Conservation (phyloP, 1,140 invertebrate species). For the Palaemon carinicauda region DNA sequence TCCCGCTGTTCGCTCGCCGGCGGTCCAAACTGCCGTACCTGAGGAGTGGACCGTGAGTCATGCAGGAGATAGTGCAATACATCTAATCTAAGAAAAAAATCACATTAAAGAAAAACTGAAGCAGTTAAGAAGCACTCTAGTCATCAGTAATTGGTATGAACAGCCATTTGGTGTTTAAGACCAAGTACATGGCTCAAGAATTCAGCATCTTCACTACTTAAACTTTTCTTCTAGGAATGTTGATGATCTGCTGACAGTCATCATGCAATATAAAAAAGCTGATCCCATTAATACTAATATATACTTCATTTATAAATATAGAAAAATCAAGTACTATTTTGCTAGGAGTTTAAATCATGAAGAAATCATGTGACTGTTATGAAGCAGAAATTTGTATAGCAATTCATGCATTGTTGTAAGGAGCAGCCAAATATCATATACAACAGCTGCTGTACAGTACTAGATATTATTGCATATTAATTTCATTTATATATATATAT, state of each 20-base stretch:
- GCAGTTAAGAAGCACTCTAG: neutral
- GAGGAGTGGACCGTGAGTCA: constrained; percentile 51
- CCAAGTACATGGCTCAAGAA: too few species aligned
- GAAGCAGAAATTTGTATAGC: too few species aligned
- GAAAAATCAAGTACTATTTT: neutral
- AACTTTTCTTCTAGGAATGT: neutral
- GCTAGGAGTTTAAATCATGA: neutral
- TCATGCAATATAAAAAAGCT: constrained; percentile 12
- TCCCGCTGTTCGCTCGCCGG: constrained; percentile 66
- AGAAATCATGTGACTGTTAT: constrained; percentile 31
- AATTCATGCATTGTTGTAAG: neutral
- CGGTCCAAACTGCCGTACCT: constrained; percentile 74
- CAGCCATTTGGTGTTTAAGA: neutral
- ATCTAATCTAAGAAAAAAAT: constrained; percentile 17
- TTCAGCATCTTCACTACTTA: neutral
- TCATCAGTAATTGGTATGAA: neutral
- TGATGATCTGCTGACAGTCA: constrained; percentile 17
- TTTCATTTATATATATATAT: neutral
- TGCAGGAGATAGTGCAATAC: constrained; percentile 36
- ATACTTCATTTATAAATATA: neutral
- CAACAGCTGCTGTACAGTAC: neutral
- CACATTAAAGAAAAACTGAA: neutral
- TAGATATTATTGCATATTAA: neutral
- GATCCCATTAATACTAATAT: too few species aligned
- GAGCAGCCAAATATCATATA: constrained; percentile 11